A percentile compares a stretch with the other conserved stretches of the same genome.
These are phyloP conservation scores for Ophiodon elongatus DNA, from an alignment of 2,113 vertebrate species.

Conservation along the genomic window DNA sequence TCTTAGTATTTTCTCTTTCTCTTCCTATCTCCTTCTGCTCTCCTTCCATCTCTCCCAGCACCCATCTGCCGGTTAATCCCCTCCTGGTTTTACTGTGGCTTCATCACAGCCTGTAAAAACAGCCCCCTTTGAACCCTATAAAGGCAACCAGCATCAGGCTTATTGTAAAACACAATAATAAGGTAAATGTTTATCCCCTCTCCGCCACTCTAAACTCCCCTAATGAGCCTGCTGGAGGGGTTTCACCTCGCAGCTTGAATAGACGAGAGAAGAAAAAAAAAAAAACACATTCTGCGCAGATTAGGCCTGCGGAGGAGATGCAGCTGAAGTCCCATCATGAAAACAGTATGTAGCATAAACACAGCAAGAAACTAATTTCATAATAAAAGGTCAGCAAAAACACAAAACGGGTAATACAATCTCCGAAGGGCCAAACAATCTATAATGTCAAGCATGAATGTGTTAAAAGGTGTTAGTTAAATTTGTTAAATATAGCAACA, in stretches of 20 bases:
- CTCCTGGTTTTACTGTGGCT: constrained; percentile 88
- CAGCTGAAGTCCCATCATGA: constrained; percentile 43
- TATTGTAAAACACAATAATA: constrained; percentile 93
- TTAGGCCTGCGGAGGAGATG: constrained; percentile 37
- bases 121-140: constrained; percentile 91
- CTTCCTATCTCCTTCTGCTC: constrained; percentile 1
- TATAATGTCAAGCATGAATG: constrained; percentile 14
- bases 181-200: constrained; percentile 93
- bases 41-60: constrained; percentile 50
- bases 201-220: constrained; percentile 86
- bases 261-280: neutral
- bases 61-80: constrained; percentile 87
- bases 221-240: constrained; percentile 88
- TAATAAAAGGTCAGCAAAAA: constrained; percentile 31
- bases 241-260: constrained; percentile 87
- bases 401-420: constrained; percentile 16
- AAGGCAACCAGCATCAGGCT: constrained; percentile 91
- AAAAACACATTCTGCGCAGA: constrained; percentile 50
- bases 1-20: neutral
- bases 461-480: constrained; percentile 10
- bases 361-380: constrained; percentile 46
- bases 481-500: constrained; percentile 11
- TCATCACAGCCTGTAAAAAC: constrained; percentile 92
- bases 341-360: constrained; percentile 47
- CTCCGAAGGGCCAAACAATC: constrained; percentile 28